phyloP scores from a whole-genome alignment of 1,140 invertebrate species.

The Adelges cooleyi region DNA sequence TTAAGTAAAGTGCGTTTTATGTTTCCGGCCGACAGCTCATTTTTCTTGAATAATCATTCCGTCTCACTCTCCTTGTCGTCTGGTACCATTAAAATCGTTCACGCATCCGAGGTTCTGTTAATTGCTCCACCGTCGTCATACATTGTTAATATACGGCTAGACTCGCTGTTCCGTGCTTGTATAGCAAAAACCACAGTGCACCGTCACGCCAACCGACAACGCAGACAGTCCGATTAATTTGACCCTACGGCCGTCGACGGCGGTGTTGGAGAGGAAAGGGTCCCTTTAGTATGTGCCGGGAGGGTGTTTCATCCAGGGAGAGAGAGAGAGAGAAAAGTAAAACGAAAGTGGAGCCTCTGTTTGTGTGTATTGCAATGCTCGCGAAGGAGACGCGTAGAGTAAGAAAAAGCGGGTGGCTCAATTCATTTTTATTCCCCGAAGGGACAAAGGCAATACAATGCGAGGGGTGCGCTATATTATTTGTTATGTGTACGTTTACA shows the following conservation, averaged over 20 bases:
- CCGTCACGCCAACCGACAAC: background rate
- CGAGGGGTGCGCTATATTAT: conserved; percentile 21
- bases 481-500: conserved; percentile 9
- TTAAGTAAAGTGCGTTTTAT: too few relatives aligned
- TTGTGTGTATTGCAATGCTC: too few relatives aligned
- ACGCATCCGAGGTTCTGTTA: background rate
- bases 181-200: background rate
- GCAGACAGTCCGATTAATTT: conserved; percentile 15
- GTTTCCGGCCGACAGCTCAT: too few relatives aligned
- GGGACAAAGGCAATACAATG: background rate
- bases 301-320: conserved; percentile 12
- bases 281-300: background rate
- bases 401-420: conserved; percentile 5
- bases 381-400: background rate
- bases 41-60: too few relatives aligned
- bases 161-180: background rate
- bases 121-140: background rate
- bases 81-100: conserved; percentile 1
- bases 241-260: background rate
- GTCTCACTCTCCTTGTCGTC: background rate
- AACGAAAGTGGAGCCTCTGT: too few relatives aligned
- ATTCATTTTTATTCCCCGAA: conserved; percentile 22
- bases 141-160: too few relatives aligned
- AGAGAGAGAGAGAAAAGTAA: background rate
- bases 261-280: background rate